phyloP scores from a whole-genome alignment of 2,888 invertebrate species.

The Erpobdella octoculata region DNA sequence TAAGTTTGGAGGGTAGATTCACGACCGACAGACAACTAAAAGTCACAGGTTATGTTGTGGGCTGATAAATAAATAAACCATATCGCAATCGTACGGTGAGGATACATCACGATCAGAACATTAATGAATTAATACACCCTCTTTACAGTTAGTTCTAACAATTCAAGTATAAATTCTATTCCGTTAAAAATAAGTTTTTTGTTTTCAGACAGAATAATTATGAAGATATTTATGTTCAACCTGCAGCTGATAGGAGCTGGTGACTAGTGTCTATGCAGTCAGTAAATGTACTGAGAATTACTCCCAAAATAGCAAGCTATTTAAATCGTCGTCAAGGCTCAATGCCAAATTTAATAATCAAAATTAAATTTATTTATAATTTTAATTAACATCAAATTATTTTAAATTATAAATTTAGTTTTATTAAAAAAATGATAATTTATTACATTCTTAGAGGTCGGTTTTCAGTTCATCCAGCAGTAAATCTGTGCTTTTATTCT shows the following conservation, averaged over 20 bases:
- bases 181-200: too few species aligned
- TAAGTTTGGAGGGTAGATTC: background rate
- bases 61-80: background rate
- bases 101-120: background rate
- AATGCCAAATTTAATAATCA: too few species aligned
- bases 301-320: background rate
- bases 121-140: too few species aligned
- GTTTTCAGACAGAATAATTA: too few species aligned
- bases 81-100: background rate
- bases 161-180: background rate
- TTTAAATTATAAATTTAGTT: background rate
- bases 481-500: too few species aligned
- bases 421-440: background rate
- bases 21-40: background rate
- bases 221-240: constrained; percentile 5
- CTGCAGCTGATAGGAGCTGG: constrained; percentile 6
- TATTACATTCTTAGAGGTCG: too few species aligned
- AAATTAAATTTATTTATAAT: background rate
- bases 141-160: too few species aligned
- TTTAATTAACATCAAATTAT: background rate
- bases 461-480: too few species aligned
- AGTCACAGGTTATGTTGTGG: background rate
- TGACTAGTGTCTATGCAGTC: too few species aligned
- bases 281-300: constrained; percentile 3
- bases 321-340: constrained; percentile 11